Percentiles rank a stretch among this genome's conserved stretches.
phyloP scores from a whole-genome alignment of 2,797 vertebrate genomes.

The Psittacula echo region DNA sequence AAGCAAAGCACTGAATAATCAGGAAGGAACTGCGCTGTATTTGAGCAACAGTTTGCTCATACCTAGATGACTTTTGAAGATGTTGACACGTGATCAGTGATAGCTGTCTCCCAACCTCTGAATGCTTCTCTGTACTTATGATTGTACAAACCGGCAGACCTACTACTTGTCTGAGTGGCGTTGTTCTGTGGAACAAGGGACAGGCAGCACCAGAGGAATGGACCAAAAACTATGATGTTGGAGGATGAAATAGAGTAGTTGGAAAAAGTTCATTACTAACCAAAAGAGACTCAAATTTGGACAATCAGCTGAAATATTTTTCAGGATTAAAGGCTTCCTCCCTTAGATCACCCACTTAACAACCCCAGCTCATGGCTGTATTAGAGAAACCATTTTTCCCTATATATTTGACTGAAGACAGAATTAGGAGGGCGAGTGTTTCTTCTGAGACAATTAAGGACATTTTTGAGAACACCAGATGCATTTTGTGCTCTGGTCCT shows the following conservation, averaged over 20 bases:
- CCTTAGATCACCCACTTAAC: not conserved
- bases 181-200: not conserved
- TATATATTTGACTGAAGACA: not conserved
- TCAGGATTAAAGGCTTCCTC: not conserved
- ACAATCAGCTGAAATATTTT: not conserved
- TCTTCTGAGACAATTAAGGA: not conserved
- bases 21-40: conserved; percentile 43
- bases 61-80: conserved; percentile 21
- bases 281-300: not conserved
- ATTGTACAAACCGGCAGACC: not conserved
- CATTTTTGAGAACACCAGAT: not conserved
- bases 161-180: not conserved
- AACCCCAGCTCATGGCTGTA: not conserved
- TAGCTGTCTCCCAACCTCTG: conserved; percentile 49
- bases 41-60: conserved; percentile 53
- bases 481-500: not conserved
- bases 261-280: not conserved
- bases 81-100: not conserved
- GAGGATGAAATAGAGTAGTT: not conserved
- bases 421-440: not conserved
- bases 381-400: not conserved
- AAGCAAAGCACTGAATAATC: conserved; percentile 50
- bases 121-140: not conserved
- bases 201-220: not conserved
- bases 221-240: fast-evolving